phyloP scores from a whole-genome alignment of 2,113 vertebrate species.

The Sialia sialis region DNA sequence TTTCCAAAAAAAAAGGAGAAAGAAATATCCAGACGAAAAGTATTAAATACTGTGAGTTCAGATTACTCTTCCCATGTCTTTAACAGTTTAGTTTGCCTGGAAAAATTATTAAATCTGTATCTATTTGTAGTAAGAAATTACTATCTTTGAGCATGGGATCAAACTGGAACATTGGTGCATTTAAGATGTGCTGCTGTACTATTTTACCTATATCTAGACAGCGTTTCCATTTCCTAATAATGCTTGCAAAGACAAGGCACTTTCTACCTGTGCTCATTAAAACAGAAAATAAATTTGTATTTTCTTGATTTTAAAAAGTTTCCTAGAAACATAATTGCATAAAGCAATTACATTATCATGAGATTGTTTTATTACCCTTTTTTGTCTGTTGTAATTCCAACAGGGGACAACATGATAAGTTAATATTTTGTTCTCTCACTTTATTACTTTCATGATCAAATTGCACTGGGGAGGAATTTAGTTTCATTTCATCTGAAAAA shows the following conservation, averaged over 20 bases:
- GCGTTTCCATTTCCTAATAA: not conserved
- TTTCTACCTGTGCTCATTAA: not conserved
- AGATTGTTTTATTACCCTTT: constrained; percentile 5
- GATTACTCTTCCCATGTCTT: not conserved
- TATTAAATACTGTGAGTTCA: not conserved
- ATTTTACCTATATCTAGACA: not conserved
- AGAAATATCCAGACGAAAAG: not conserved
- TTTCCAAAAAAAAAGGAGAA: not conserved
- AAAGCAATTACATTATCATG: constrained; percentile 27
- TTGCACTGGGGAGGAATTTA: not conserved
- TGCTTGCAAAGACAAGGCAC: not conserved
- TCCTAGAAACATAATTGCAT: constrained; percentile 14
- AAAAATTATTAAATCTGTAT: not conserved
- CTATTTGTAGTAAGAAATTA: not conserved
- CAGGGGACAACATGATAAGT: not conserved
- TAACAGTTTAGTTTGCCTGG: not conserved
- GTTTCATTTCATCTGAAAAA: not conserved
- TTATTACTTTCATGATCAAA: constrained; percentile 33
- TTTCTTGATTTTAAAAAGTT: constrained; percentile 1
- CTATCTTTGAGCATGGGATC: not conserved
- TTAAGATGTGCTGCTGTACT: not conserved
- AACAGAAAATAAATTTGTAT: not conserved
- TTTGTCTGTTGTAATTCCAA: constrained; percentile 12
- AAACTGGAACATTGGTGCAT: not conserved
- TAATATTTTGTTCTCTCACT: constrained; percentile 23